Base-by-base conservation (phyloP, 2,888 invertebrate species). In the Lobophora halterata region DNA sequence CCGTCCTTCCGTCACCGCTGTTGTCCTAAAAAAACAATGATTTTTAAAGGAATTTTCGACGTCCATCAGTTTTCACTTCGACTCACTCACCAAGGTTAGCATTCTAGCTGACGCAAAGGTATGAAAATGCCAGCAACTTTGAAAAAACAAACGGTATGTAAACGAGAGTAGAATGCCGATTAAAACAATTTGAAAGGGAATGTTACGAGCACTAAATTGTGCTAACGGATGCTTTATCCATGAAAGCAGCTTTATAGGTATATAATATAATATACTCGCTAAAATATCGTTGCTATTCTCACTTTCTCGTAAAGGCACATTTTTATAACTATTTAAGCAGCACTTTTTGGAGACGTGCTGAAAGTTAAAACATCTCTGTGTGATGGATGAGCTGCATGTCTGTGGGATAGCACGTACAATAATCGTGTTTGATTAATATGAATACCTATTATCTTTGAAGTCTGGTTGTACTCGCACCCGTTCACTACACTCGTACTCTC, bases 371-470 rank as follows among this genome's bases (percentile, higher is more conserved):
- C 16, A 14, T 36, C 8, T 9, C 13, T 12, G 36, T 35, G 31
- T 37, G 21, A 21, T 40, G n/a, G 72, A 78, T 77, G 77, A 71
- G 58, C 58, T 14, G 25, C 12, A 12, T 20, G 14, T 21, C 20
- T 48, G 5, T 10, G 59, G 60, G 61, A 61, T 49, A 48, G 46
- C 76, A 77, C 69, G 71, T 60, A 54, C 38, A 46, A 47, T 53
- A 52, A 44, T 60, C 72, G 67, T 75, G 72, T 60, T 45, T 41
- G 50, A 56, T 52, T 60, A 30, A 57, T 68, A 67, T 69, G 64
- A 57, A 58, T 43, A 45, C n/a, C n/a, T n/a, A n/a, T n/a, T 60
- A 58, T 61, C 64, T 24, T 5, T 56, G 50, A 35, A 20, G 36
- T 9, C 33, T 40, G 40, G 44, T 51, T 40, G 51, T 46, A 47